Evolutionary conservation across 2,888 invertebrate genomes (phyloP).

Genomic region (Chymomyza amoena): DNA sequence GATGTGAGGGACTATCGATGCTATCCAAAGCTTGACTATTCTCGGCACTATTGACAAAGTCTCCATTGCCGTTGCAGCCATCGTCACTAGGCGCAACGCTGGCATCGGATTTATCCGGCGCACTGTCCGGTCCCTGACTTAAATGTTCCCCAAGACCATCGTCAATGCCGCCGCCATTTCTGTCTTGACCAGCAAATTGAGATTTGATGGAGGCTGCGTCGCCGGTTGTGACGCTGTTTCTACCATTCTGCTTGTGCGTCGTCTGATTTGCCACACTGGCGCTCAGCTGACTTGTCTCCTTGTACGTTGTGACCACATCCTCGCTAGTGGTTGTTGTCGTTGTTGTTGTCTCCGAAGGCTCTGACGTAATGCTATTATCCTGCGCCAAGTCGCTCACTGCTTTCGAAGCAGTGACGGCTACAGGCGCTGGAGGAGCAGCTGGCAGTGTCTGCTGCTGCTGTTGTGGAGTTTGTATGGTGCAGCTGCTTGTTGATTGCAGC

Average conservation of each 20-base stretch:
- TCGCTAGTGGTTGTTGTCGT: conserved; percentile 79
- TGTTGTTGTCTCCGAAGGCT: conserved; percentile 77
- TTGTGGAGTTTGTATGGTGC: conserved; percentile 66
- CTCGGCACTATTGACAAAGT: conserved; percentile 58
- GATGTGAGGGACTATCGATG: conserved; percentile 70
- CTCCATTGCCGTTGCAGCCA: conserved; percentile 54
- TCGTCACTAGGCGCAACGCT: conserved; percentile 65
- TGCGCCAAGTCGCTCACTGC: conserved; percentile 73
- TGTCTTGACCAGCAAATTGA: conserved; percentile 14
- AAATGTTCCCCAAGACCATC: conserved; percentile 34
- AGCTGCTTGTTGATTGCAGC: conserved; percentile 56
- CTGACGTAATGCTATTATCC: conserved; percentile 78
- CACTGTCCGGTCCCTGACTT: conserved; percentile 51
- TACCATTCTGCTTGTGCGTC: conserved; percentile 35
- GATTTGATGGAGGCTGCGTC: neutral
- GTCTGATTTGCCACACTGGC: conserved; percentile 41
- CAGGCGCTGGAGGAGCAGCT: conserved; percentile 39
- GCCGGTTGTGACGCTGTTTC: neutral
- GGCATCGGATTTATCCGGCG: conserved; percentile 67
- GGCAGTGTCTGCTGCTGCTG: conserved; percentile 43
- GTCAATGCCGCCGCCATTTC: conserved; percentile 24
- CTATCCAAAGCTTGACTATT: conserved; percentile 76
- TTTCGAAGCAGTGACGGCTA: conserved; percentile 34
- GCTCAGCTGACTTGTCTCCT: conserved; percentile 71
- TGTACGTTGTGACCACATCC: conserved; percentile 78